Evolutionary conservation across 2,888 invertebrate species (phyloP).

Genomic region (Epinotia nisella): DNA sequence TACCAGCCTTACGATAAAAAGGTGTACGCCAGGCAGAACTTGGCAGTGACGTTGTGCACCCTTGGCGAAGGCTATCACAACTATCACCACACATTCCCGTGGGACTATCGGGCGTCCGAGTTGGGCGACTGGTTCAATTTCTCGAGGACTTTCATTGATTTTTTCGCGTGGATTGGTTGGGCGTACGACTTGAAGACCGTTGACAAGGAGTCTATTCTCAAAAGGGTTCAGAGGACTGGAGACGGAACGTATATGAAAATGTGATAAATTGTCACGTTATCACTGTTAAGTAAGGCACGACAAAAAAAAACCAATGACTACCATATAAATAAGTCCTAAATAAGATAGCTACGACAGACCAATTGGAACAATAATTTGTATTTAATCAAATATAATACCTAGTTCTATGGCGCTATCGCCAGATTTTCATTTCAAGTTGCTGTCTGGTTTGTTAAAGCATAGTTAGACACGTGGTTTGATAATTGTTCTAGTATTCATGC

Average conservation of each 20-base stretch:
- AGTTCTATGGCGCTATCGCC: no score
- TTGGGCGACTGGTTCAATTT: slow-evolving; percentile 62
- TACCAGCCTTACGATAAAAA: slow-evolving; percentile 73
- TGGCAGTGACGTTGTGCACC: slow-evolving; percentile 50
- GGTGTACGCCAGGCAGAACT: slow-evolving; percentile 58
- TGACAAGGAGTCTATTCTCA: not conserved
- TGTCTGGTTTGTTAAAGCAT: no score
- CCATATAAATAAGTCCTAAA: no score
- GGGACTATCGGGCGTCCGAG: slow-evolving; percentile 65
- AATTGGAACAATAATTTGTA: not conserved
- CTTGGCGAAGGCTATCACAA: slow-evolving; percentile 68
- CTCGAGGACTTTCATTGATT: slow-evolving; percentile 62
- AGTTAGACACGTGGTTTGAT: no score
- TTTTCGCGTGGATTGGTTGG: slow-evolving; percentile 65
- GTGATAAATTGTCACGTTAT: not conserved
- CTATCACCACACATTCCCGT: slow-evolving; percentile 64
- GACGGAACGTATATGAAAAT: not conserved
- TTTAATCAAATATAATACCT: no score
- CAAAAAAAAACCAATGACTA: no score
- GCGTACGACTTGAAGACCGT: slow-evolving; percentile 64
- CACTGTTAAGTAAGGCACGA: no score
- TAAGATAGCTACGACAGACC: not conserved
- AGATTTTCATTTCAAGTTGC: no score
- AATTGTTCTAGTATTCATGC: no score
- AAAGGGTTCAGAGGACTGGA: not conserved